These are phyloP conservation scores for Melieria crassipennis DNA, from an alignment of 2,888 invertebrate species.

Conservation along the genomic window DNA sequence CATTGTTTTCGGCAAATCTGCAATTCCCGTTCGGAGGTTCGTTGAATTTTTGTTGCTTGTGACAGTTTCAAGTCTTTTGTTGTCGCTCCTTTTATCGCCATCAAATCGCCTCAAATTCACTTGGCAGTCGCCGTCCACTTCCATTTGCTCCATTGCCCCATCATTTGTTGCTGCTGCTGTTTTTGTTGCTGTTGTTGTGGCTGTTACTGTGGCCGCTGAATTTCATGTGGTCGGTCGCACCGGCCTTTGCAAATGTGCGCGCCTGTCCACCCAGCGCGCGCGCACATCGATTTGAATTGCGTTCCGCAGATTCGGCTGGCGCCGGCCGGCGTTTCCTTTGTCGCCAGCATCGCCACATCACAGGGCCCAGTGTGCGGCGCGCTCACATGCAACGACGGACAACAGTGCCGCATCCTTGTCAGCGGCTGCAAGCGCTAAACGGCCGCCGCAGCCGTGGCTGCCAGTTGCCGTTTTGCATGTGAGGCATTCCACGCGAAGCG, in stretches of 20 bases:
- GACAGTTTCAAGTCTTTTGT: background rate
- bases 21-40: slow-evolving; percentile 49
- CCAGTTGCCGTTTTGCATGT: background rate
- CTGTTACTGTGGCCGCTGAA: slow-evolving; percentile 36
- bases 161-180: slow-evolving; percentile 22
- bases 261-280: slow-evolving; percentile 9
- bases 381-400: no score
- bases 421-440: slow-evolving; percentile 21
- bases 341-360: slow-evolving; percentile 28
- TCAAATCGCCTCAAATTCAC: slow-evolving; percentile 39
- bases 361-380: no score
- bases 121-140: slow-evolving; percentile 24
- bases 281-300: slow-evolving; percentile 31
- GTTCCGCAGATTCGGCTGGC: slow-evolving; percentile 55
- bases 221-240: slow-evolving; percentile 50
- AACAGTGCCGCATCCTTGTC: slow-evolving; percentile 23
- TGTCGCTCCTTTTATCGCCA: background rate
- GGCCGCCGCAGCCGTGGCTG: slow-evolving; percentile 10
- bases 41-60: background rate
- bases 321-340: slow-evolving; percentile 64
- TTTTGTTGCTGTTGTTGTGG: slow-evolving; percentile 27
- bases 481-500: no score
- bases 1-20: slow-evolving; percentile 58
- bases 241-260: background rate
- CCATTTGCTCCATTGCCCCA: background rate